Base-by-base conservation (phyloP, 2,113 vertebrate species). In the Egretta garzetta region DNA sequence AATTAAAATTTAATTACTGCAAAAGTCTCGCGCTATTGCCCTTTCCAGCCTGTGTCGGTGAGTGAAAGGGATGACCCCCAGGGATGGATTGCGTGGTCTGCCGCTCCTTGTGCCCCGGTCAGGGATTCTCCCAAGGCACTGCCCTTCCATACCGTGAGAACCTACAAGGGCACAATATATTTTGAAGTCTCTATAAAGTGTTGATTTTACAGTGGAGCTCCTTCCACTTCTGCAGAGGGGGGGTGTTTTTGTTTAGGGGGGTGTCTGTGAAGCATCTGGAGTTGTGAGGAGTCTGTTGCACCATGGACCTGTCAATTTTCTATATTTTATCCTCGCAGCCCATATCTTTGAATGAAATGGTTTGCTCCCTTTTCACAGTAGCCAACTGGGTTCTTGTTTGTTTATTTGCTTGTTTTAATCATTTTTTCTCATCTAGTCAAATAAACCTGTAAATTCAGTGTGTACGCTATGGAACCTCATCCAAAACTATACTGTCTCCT, bases 1-100 rank as follows among this genome's bases (percentile, higher is more conserved):
- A 72, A 85, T 92, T 91, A 94, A 94, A 81, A 95, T 96, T 81
- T 91, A 66, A 88, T 96, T 95, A 55, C 50, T 76, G 74, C 12
- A 12, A 28, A 88, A 80, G 66, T 66, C 23, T 74, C 1, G 0
- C 66, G 50, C 35, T 80, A 8, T 80, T 94, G 26, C 74, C 45
- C 53, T 91, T 91, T 70, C 23, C 58, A 45, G 4, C 55, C 12
- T 68, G 39, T 55, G 53, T 43, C 70, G 2, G 1, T 47, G 53
- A 68, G 58, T 26, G 37, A 80, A 80, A 82, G 18, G 12, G 47
- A 23, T 56, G 62, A 68, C 23, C 8, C 21, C 7, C 2, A 2
- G 68, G 41, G 26, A n/a, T 20, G 26, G 30, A 14, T 32, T 50
- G 16, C 1, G 0, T 13, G 9, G 35, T 52, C 86, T 92, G 30